phyloP scores from a whole-genome alignment of 2,113 vertebrate species.

The Platycercus adscitus region DNA sequence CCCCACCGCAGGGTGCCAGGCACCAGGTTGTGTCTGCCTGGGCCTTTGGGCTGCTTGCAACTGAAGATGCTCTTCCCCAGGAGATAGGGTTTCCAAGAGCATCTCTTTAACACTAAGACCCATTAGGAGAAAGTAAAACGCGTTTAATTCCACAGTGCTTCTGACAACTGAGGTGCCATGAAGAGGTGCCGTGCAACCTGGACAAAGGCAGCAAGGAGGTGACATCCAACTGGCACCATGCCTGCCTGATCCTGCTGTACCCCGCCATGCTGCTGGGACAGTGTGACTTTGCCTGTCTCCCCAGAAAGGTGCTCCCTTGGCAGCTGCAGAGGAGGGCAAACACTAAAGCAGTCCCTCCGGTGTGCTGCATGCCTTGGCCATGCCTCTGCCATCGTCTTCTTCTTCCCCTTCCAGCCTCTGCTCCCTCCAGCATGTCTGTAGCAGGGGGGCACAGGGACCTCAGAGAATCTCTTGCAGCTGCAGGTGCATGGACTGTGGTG shows the following conservation, averaged over 20 bases:
- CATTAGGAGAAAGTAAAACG: not conserved
- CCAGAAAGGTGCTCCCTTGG: not conserved
- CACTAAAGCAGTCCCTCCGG: not conserved
- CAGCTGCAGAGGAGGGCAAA: not conserved
- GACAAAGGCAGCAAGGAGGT: not conserved
- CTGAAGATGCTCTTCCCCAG: not conserved
- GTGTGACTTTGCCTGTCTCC: not conserved
- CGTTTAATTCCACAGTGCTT: not conserved
- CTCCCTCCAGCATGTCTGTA: not conserved
- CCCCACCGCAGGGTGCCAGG: rapidly evolving
- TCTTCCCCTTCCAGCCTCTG: not conserved
- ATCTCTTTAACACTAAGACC: not conserved
- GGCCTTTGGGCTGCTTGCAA: not conserved
- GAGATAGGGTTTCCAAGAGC: not conserved
- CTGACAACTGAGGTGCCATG: not conserved
- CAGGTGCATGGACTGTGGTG: not conserved
- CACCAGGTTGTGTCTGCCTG: not conserved
- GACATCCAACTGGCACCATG: not conserved
- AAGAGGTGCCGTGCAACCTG: rapidly evolving
- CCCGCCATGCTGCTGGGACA: not conserved
- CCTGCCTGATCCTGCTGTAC: not conserved
- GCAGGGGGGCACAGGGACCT: rapidly evolving
- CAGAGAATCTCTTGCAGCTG: not conserved
- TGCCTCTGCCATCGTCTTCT: not conserved
- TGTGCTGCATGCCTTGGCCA: not conserved